Evolutionary conservation across 2,113 vertebrate genomes (phyloP).

Genomic region (Donacobius atricapilla): DNA sequence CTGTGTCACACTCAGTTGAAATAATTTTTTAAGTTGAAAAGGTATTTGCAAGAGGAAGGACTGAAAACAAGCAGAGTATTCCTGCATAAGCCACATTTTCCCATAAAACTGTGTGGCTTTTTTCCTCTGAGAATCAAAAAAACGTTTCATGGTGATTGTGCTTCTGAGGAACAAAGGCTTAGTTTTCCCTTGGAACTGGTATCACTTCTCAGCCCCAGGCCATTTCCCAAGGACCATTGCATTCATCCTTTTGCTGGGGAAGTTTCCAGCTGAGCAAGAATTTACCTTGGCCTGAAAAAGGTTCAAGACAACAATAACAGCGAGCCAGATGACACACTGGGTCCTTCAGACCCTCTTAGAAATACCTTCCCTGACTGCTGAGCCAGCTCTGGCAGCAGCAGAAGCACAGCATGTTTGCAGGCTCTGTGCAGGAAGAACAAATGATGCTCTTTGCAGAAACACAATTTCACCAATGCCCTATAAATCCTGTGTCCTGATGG

Average conservation of each 20-base stretch:
- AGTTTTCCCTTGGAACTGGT: constrained; percentile 8
- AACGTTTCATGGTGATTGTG: neutral
- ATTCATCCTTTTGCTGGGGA: constrained; percentile 21
- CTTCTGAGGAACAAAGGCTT: constrained; percentile 19
- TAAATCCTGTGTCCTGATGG: neutral
- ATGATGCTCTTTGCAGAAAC: neutral
- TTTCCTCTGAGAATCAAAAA: neutral
- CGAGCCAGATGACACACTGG: neutral
- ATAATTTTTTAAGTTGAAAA: neutral
- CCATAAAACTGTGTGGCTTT: neutral
- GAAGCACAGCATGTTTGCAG: neutral
- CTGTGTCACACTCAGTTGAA: neutral
- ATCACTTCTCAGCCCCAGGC: neutral
- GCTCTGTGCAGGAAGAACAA: neutral
- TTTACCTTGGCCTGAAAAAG: constrained; percentile 29
- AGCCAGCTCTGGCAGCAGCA: neutral
- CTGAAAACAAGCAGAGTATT: neutral
- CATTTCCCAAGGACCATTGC: neutral
- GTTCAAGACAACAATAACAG: neutral
- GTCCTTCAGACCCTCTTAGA: neutral
- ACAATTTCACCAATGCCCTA: neutral
- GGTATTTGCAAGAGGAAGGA: neutral
- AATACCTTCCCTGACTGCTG: neutral
- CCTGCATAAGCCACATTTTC: neutral
- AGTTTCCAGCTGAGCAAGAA: constrained; percentile 49